These are phyloP conservation scores for Teleiodes luculella DNA, from an alignment of 2,888 invertebrate genomes.

Conservation along the genomic window DNA sequence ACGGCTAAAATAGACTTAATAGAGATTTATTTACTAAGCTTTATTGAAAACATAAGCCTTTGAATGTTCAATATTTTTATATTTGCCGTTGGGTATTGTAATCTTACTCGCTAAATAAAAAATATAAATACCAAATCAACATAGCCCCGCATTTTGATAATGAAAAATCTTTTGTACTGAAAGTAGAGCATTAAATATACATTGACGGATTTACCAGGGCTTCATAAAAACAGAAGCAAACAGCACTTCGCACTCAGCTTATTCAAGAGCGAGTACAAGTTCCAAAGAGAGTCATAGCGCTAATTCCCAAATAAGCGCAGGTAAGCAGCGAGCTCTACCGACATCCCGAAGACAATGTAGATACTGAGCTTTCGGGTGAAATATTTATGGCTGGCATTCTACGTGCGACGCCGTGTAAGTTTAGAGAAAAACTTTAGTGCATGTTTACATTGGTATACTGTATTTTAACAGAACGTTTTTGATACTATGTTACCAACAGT, in stretches of 20 bases:
- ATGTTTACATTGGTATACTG: conserved; percentile 24
- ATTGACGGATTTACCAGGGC: conserved; percentile 12
- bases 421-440: conserved; percentile 39
- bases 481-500: too few species aligned
- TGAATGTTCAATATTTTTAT: too few species aligned
- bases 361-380: conserved; percentile 34
- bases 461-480: too few species aligned
- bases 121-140: too few species aligned
- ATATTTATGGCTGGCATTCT: conserved; percentile 41
- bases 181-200: background rate
- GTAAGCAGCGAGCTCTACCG: conserved; percentile 26
- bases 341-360: conserved; percentile 35
- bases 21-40: too few species aligned
- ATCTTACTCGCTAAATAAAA: too few species aligned
- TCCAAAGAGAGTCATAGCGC: conserved; percentile 3
- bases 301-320: conserved; percentile 14
- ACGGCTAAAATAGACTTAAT: too few species aligned
- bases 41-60: too few species aligned
- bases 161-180: too few species aligned
- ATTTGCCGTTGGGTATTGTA: too few species aligned
- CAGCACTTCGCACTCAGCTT: conserved; percentile 3
- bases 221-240: conserved; percentile 15
- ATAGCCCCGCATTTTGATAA: too few species aligned
- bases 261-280: conserved; percentile 3
- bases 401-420: conserved; percentile 42